Percentiles rank a stretch among this genome's conserved stretches.
Conservation (phyloP, 2,888 invertebrate genomes). For the Rhimphoctona megacephalus region DNA sequence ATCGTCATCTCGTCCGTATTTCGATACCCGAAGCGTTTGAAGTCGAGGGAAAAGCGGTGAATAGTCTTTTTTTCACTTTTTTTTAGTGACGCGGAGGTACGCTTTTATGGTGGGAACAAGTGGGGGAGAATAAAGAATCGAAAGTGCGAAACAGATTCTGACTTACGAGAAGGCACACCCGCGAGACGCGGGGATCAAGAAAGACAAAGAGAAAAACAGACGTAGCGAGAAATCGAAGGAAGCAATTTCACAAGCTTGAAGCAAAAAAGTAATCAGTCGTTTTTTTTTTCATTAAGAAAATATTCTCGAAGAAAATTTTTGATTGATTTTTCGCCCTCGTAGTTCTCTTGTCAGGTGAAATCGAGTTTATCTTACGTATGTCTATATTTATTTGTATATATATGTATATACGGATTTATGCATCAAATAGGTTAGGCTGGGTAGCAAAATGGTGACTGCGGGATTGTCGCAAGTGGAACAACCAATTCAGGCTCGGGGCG, state of each 20-base stretch:
- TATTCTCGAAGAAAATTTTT: neutral
- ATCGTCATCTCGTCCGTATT: conserved; percentile 19
- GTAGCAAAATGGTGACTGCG: conserved; percentile 46
- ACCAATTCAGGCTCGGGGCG: conserved; percentile 29
- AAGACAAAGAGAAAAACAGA: conserved; percentile 24
- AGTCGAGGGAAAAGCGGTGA: conserved; percentile 43
- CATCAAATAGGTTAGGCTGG: conserved; percentile 14
- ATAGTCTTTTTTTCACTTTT: conserved; percentile 38
- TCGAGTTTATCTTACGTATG: neutral
- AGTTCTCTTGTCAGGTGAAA: conserved; percentile 1
- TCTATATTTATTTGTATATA: neutral
- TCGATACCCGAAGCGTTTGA: conserved; percentile 14
- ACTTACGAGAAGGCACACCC: conserved; percentile 8
- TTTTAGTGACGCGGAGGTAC: conserved; percentile 33
- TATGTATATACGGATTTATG: conserved; percentile 7
- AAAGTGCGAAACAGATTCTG: conserved; percentile 36
- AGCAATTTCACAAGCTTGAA: conserved; percentile 3
- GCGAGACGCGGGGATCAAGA: neutral
- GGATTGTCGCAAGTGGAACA: conserved; percentile 35
- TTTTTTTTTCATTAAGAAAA: neutral
- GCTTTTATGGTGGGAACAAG: conserved; percentile 44
- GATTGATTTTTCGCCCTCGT: neutral
- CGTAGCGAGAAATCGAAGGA: conserved; percentile 6
- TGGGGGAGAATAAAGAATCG: conserved; percentile 43
- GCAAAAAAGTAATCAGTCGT: neutral